Conservation (phyloP, 2,113 vertebrate genomes). For the Pandion haliaetus region DNA sequence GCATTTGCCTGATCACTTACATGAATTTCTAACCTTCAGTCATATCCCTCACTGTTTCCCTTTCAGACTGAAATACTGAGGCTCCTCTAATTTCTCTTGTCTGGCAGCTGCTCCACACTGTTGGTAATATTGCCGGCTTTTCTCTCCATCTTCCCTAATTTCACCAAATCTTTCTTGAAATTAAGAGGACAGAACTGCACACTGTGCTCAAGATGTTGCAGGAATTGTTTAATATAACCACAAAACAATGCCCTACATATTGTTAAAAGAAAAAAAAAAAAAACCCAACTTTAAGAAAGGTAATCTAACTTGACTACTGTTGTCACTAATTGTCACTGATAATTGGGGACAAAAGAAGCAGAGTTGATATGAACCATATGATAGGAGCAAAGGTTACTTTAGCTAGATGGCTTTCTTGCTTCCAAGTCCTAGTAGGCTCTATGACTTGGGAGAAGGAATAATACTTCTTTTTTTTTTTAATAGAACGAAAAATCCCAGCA, state of each 20-base stretch:
- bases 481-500: neutral
- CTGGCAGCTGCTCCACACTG: neutral
- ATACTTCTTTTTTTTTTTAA: accelerated
- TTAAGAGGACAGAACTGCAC: neutral
- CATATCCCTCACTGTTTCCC: neutral
- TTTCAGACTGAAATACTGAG: neutral
- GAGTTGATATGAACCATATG: neutral
- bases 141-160: neutral
- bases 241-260: neutral
- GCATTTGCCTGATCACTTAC: neutral
- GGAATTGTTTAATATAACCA: neutral
- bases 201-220: neutral
- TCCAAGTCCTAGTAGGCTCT: neutral
- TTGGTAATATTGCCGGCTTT: neutral
- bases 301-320: neutral
- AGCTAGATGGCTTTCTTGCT: neutral
- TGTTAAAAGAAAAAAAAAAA: neutral
- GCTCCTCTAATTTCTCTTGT: neutral
- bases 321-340: neutral
- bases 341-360: neutral
- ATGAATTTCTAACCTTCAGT: neutral
- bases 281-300: neutral
- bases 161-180: neutral
- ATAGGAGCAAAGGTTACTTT: neutral
- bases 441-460: neutral